Base-by-base conservation (phyloP, 2,113 vertebrate genomes). In the Pelecanus crispus region DNA sequence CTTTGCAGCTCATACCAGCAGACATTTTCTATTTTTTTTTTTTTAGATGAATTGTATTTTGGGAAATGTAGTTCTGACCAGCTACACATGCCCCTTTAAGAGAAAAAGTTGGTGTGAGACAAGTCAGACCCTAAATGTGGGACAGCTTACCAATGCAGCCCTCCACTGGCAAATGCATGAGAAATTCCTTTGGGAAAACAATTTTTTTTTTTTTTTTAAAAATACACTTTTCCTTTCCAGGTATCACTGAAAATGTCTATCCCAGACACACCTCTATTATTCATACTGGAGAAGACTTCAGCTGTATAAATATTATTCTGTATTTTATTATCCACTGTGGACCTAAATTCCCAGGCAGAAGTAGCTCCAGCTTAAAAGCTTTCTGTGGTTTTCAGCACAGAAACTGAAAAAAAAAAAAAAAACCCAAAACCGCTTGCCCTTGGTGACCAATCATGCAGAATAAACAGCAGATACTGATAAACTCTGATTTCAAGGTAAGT, bases 351-450 rank as follows among this genome's bases (percentile, higher is more conserved):
- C 40, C 40, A 65, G 18, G 44, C 44, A 80, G 55, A 72, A 81
- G 26, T 13, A 77, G 9, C 25, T 88, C 22, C 24, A 73, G 14
- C 50, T 66, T 93, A 93, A 96, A 93, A 93, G 87, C 58, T 86
- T 96, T 95, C 50, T 91, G 86, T 56, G 77, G 80, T 89, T 94
- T 94, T 82, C 86, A 94, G 44, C 38, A 67, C 18, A 93, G 73
- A 92, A 89, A 52, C 32, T 77, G 44, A 49, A 34, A 42, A 52
- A 29, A 11, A 79, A 45, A 49, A 66, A 38, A 5, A 38, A 10
- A 38, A 7, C 0, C 34, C 63, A 71, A 52, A 49, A n/a, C n/a
- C n/a, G n/a, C n/a, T n/a, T 31, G 61, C 62, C 49, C 62, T 94
- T 79, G 49, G 28, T 85, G 62, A 83, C 47, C 56, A 91, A 53